These are phyloP conservation scores for Microctenopoma stevenorrisi DNA, from an alignment of 2,797 vertebrate species.

Conservation along the genomic window DNA sequence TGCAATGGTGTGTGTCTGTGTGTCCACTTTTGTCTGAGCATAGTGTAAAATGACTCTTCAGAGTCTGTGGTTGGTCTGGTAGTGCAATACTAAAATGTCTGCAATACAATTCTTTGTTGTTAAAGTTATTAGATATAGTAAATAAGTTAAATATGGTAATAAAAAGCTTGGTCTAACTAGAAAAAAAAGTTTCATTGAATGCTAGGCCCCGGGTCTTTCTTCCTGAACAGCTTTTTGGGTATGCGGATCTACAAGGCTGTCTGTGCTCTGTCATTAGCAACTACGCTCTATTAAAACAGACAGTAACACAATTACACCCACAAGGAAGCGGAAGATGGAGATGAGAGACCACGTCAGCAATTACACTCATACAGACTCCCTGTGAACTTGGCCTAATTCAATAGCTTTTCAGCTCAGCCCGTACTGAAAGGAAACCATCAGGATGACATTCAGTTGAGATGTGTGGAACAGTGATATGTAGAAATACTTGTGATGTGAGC, in stretches of 20 bases:
- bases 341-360: constrained; percentile 44
- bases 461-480: neutral
- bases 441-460: constrained; percentile 26
- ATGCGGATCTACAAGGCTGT: constrained; percentile 13
- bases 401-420: constrained; percentile 15
- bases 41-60: too few relatives aligned
- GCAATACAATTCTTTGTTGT: neutral
- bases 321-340: constrained; percentile 49
- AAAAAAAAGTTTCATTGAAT: constrained; percentile 18
- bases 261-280: constrained; percentile 57
- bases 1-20: too few relatives aligned
- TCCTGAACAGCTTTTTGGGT: constrained; percentile 15
- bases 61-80: neutral
- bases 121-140: neutral
- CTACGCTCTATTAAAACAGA: constrained; percentile 51
- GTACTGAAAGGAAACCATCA: constrained; percentile 17
- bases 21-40: too few relatives aligned
- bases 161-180: constrained; percentile 5
- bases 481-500: neutral
- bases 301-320: constrained; percentile 60
- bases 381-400: constrained; percentile 33
- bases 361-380: constrained; percentile 29
- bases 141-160: neutral
- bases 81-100: neutral
- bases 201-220: constrained; percentile 3